Evolutionary conservation across 2,797 vertebrate genomes (phyloP).

Genomic region (Epinephelus awoara): DNA sequence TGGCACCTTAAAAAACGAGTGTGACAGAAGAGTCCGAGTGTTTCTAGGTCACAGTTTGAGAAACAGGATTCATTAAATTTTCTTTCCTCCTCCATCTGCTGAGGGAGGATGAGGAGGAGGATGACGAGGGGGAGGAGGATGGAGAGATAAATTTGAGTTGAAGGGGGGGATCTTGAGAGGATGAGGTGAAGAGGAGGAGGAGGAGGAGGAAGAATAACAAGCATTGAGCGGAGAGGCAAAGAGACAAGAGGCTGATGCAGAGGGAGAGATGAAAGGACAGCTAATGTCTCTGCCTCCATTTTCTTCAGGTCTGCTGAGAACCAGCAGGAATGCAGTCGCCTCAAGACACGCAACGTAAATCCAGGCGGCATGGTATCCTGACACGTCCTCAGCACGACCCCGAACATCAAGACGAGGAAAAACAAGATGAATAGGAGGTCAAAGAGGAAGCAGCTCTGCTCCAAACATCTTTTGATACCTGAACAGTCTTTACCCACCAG

Average conservation of each 20-base stretch:
- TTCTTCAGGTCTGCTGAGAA: constrained; percentile 36
- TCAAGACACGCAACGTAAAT: constrained; percentile 32
- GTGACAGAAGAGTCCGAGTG: no score
- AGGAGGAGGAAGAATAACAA: constrained; percentile 28
- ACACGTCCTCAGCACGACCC: constrained; percentile 24
- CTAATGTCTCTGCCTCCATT: constrained; percentile 11
- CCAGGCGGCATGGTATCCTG: constrained; percentile 14
- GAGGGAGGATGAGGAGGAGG: constrained; percentile 16
- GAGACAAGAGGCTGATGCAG: not conserved
- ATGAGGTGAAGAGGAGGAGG: not conserved
- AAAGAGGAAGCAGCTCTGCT: not conserved
- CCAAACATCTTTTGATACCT: not conserved
- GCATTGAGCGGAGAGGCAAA: not conserved
- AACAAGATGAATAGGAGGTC: not conserved
- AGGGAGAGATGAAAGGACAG: not conserved
- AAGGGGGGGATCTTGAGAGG: constrained; percentile 30
- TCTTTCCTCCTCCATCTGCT: constrained; percentile 37
- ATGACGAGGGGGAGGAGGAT: constrained; percentile 19
- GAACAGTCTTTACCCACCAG: no score
- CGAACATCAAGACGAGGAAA: constrained; percentile 17
- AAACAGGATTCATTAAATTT: constrained; percentile 35
- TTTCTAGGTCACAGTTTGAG: no score
- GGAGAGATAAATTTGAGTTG: constrained; percentile 43
- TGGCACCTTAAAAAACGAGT: no score
- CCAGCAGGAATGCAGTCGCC: constrained; percentile 69